Evolutionary conservation across 2,888 invertebrate species (phyloP).

Genomic region (Macaria liturata): DNA sequence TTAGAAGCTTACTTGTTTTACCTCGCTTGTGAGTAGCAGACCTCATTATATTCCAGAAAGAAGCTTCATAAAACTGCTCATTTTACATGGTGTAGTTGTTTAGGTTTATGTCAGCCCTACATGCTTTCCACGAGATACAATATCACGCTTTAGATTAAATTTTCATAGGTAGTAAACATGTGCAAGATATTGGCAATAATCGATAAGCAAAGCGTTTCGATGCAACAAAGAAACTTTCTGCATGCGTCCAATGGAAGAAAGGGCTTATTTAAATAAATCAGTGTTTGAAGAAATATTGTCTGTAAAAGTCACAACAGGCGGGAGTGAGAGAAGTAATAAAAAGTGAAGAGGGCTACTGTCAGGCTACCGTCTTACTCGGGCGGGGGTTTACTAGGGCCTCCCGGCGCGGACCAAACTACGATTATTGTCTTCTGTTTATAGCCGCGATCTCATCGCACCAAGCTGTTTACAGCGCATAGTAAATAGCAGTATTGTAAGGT

Average conservation of each 20-base stretch:
- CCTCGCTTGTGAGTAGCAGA: too few relatives aligned
- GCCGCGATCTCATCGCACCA: conserved; percentile 58
- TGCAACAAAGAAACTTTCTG: too few relatives aligned
- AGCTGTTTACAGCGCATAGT: conserved; percentile 40
- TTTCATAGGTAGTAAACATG: too few relatives aligned
- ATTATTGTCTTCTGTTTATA: conserved; percentile 66
- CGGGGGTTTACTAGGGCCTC: conserved; percentile 58
- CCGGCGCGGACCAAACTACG: conserved; percentile 56
- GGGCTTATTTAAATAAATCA: conserved; percentile 5
- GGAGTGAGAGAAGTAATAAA: conserved; percentile 17
- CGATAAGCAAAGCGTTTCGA: too few relatives aligned
- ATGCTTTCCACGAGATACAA: too few relatives aligned
- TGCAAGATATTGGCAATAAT: neutral
- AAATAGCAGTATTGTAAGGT: neutral
- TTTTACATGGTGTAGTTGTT: too few relatives aligned
- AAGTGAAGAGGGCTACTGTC: conserved; percentile 27
- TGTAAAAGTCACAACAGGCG: conserved; percentile 8
- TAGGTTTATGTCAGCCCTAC: too few relatives aligned
- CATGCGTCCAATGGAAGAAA: neutral
- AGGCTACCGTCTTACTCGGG: conserved; percentile 46
- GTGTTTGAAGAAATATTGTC: conserved; percentile 6
- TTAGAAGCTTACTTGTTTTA: too few relatives aligned
- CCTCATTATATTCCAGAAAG: too few relatives aligned
- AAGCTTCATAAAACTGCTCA: too few relatives aligned
- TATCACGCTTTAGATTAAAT: too few relatives aligned